phyloP scores from a whole-genome alignment of 1,140 invertebrate species.

The Propsilocerus akamusi region DNA sequence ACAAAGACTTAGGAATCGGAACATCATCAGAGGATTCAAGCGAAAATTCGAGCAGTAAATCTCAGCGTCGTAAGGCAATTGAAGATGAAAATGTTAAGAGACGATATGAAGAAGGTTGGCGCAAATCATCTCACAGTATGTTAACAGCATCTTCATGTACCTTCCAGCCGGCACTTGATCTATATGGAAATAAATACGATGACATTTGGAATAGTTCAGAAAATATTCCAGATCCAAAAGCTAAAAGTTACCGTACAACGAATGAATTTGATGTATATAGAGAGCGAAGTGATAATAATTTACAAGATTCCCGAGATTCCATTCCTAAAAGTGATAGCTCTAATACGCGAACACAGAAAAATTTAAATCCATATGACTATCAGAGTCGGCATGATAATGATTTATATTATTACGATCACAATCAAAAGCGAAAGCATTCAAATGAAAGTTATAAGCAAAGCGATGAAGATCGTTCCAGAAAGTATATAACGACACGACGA shows the following conservation, averaged over 20 bases:
- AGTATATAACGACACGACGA: neutral
- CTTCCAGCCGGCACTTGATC: neutral
- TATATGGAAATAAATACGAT: neutral
- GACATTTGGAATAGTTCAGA: neutral
- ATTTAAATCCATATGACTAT: neutral
- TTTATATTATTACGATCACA: neutral
- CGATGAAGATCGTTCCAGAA: neutral
- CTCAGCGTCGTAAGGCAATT: constrained; percentile 33
- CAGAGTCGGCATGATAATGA: neutral
- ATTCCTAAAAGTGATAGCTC: neutral
- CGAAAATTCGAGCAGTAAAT: constrained; percentile 50
- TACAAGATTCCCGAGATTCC: neutral
- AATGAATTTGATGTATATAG: neutral
- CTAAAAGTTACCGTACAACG: neutral
- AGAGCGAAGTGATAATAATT: neutral
- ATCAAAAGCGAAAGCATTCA: constrained; percentile 2
- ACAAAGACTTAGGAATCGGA: constrained; percentile 70
- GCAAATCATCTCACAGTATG: constrained; percentile 27
- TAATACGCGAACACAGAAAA: too few relatives aligned
- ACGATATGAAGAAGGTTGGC: constrained; percentile 48
- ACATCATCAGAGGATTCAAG: constrained; percentile 66
- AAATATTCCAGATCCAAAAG: neutral
- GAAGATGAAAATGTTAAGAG: constrained; percentile 35
- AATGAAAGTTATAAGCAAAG: neutral
- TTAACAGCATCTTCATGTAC: neutral